These are phyloP conservation scores for Neocrepidodera transversa DNA, from an alignment of 2,888 invertebrate genomes.

Conservation along the genomic window DNA sequence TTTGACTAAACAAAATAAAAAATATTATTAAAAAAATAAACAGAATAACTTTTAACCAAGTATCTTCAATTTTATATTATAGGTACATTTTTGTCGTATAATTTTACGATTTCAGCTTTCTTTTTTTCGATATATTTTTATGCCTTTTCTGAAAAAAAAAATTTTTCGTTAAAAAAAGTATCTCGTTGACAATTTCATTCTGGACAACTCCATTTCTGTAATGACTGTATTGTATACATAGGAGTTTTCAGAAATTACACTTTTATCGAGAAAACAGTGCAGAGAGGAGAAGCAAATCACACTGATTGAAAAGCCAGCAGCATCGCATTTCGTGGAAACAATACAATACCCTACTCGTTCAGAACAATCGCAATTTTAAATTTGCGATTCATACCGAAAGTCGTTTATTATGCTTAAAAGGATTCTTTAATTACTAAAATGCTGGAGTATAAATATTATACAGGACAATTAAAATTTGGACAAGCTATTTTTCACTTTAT, in stretches of 20 bases:
- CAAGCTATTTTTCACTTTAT: too few relatives aligned
- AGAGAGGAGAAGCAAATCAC: slow-evolving; percentile 39
- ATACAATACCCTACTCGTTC: slow-evolving; percentile 22
- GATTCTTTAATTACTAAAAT: slow-evolving; percentile 36
- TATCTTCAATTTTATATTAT: too few relatives aligned
- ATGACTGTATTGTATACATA: neutral
- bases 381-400: slow-evolving; percentile 25
- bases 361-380: slow-evolving; percentile 20
- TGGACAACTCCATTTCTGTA: slow-evolving; percentile 22
- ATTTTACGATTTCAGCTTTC: too few relatives aligned
- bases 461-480: too few relatives aligned
- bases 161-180: too few relatives aligned
- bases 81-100: too few relatives aligned
- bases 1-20: too few relatives aligned
- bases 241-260: slow-evolving; percentile 51
- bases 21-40: too few relatives aligned
- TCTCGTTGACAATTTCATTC: too few relatives aligned
- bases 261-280: slow-evolving; percentile 46
- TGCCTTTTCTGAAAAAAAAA: too few relatives aligned
- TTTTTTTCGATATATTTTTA: too few relatives aligned
- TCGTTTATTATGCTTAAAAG: slow-evolving; percentile 34
- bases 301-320: slow-evolving; percentile 39
- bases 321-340: slow-evolving; percentile 24
- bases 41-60: too few relatives aligned
- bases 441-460: slow-evolving; percentile 22